phyloP scores from a whole-genome alignment of 2,113 vertebrate genomes.

The Urocolius indicus region DNA sequence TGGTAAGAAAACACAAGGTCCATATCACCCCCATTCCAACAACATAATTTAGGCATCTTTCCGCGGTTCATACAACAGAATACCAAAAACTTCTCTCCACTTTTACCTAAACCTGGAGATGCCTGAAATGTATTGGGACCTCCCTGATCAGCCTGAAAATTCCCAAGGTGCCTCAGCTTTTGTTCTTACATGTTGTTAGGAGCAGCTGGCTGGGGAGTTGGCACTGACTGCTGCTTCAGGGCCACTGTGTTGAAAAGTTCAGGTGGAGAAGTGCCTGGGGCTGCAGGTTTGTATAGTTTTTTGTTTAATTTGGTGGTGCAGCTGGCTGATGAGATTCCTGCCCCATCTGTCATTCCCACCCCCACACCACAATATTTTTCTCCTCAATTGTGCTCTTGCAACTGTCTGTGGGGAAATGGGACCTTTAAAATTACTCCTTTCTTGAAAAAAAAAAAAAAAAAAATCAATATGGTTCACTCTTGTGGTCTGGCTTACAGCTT shows the following conservation, averaged over 20 bases:
- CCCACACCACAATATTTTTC: background rate
- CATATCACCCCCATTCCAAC: background rate
- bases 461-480: background rate
- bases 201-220: background rate
- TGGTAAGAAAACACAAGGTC: background rate
- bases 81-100: background rate
- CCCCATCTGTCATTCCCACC: background rate
- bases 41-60: background rate
- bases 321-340: background rate
- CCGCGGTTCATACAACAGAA: background rate
- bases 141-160: background rate
- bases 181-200: background rate
- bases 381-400: background rate
- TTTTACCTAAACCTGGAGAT: background rate
- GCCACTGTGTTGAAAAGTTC: constrained; percentile 13
- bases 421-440: background rate
- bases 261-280: background rate
- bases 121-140: background rate
- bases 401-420: background rate
- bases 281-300: background rate
- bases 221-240: background rate
- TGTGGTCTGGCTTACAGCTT: background rate
- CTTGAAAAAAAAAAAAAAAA: background rate
- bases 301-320: constrained; percentile 14
- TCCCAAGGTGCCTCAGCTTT: background rate